Base-by-base conservation (phyloP, 2,797 vertebrate species). In the Erpetoichthys calabaricus region DNA sequence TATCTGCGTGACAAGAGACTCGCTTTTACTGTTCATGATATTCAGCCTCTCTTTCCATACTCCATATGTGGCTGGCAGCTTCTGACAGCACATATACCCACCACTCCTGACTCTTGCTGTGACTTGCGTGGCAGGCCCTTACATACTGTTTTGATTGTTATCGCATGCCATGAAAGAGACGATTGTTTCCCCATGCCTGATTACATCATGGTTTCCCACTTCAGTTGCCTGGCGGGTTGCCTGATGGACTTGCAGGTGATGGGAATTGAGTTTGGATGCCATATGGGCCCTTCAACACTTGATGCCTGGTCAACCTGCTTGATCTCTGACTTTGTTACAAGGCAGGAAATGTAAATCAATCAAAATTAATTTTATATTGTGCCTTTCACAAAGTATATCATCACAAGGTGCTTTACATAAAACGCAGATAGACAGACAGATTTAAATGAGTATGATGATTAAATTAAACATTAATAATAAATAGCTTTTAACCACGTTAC, bases 221-320 rank as follows among this genome's bases (percentile, higher is more conserved):
- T 51, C 44, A 72, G 71, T 72, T 54, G 69, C 73, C 68, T 53
- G 64, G 59, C 8, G 69, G 76, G 67, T 70, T 67, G 65, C 75
- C 69, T 80, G 80, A 83, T 71, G 74, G 66, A 68, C 65, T 67
- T 59, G 65, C 77, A 84, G 86, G 82, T 80, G 73, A 76, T 75
- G 70, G 75, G 71, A 69, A 74, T 71, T 70, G 61, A 63, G 47
- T 7, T 71, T 56, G 63, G 65, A 58, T 62, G 63, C 68, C 7
- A 1, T 59, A n/a, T 67, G 63, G 72, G 46, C 25, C 67, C 63
- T 65, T 45, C 61, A 63, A 66, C 73, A 62, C 62, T 69, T 66
- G 71, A 53, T 63, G 74, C 66, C 56, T 63, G 65, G 69, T 74
- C 72, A 63, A 68, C 73, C 79, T 71, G 71, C 60, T 70, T 6